Percentiles rank a stretch among this genome's conserved stretches.
These are phyloP conservation scores for Seladonia tumulorum DNA, from an alignment of 2,888 invertebrate species.

Conservation along the genomic window DNA sequence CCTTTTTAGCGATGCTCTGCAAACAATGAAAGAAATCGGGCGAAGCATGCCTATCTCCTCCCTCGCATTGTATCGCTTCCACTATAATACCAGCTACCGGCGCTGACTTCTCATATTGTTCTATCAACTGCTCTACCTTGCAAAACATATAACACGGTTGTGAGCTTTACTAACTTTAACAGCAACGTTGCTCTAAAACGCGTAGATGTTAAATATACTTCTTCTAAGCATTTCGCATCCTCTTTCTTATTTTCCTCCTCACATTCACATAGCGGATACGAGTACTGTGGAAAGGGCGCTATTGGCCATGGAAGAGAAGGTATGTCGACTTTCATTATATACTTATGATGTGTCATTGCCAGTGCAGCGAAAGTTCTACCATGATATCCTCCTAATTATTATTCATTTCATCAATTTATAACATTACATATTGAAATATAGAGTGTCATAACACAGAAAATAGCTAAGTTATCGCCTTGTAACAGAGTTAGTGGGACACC, in stretches of 20 bases:
- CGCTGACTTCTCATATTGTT: conserved; percentile 87
- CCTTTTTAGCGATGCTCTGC: conserved; percentile 91
- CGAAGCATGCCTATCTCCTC: conserved; percentile 97
- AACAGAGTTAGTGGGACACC: background rate
- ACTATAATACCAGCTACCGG: conserved; percentile 97
- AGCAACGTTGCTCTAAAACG: background rate
- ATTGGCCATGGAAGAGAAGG: conserved; percentile 56
- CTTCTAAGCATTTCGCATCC: conserved; percentile 39
- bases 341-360: conserved; percentile 46
- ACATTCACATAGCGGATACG: conserved; percentile 45
- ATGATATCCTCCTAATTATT: conserved; percentile 52
- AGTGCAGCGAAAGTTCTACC: conserved; percentile 57
- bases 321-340: conserved; percentile 47
- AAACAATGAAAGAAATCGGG: conserved; percentile 94
- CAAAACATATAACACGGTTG: conserved; percentile 19
- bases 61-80: conserved; percentile 98
- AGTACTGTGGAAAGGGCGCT: conserved; percentile 49
- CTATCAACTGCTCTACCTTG: conserved; percentile 90
- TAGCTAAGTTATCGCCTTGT: background rate
- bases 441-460: background rate
- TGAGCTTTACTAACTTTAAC: background rate
- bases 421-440: background rate
- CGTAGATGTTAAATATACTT: conserved; percentile 33
- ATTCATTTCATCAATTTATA: conserved; percentile 15
- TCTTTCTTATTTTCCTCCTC: conserved; percentile 50